Evolutionary conservation across 2,797 vertebrate species (phyloP).

Genomic region (Otus scops): DNA sequence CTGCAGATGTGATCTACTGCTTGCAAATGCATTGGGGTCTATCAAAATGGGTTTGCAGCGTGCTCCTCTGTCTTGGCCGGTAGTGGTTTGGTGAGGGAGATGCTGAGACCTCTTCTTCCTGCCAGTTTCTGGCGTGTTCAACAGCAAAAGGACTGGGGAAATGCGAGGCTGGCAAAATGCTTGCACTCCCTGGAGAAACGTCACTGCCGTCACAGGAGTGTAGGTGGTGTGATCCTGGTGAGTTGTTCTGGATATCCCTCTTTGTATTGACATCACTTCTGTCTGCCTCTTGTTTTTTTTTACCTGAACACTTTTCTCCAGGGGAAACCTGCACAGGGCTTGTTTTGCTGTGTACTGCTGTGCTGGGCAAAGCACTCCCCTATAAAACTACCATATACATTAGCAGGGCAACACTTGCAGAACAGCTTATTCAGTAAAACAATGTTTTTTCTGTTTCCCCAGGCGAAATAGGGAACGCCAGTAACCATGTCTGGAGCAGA

Average conservation of each 20-base stretch:
- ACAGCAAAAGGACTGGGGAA: not conserved
- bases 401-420: not conserved
- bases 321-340: fast-evolving
- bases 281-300: not conserved
- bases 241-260: not conserved
- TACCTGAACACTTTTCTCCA: not conserved
- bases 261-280: not conserved
- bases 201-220: fast-evolving
- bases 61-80: not conserved
- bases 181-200: not conserved
- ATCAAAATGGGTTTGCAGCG: fast-evolving
- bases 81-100: not conserved
- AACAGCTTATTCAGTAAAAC: not conserved
- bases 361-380: not conserved
- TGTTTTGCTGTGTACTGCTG: not conserved
- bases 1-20: not conserved
- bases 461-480: not conserved
- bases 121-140: not conserved
- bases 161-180: not conserved
- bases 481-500: not conserved
- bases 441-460: not conserved
- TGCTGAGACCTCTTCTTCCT: not conserved
- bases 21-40: not conserved
- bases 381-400: not conserved
- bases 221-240: not conserved